Conservation (phyloP, 92 coral and sea anemone genomes). For the Epizoanthus ramosus region DNA sequence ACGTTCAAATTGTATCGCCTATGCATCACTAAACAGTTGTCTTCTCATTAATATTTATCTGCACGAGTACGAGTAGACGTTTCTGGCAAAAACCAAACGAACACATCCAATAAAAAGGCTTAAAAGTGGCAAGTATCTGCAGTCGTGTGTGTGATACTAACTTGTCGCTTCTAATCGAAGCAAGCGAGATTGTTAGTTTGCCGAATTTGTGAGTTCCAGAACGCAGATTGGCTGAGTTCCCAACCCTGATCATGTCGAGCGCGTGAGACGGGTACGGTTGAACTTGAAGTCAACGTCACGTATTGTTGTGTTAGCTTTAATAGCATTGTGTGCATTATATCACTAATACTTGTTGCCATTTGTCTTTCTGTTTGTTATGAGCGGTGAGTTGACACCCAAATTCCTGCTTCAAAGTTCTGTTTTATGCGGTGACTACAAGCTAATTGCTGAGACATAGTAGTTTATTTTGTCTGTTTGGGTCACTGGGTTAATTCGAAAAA, state of each 20-base stretch:
- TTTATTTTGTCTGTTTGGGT: not conserved
- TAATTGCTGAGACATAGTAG: not conserved
- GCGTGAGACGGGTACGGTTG: not conserved
- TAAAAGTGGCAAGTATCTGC: not conserved
- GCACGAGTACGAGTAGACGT: too few species aligned
- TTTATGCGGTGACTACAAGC: constrained; percentile 6
- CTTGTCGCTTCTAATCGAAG: not conserved
- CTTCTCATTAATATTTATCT: too few species aligned
- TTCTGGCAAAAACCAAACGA: not conserved
- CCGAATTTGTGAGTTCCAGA: not conserved
- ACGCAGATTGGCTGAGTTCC: constrained; percentile 4
- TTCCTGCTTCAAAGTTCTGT: not conserved
- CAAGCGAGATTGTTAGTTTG: not conserved
- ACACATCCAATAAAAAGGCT: not conserved
- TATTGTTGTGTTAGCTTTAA: not conserved
- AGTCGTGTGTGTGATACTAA: not conserved
- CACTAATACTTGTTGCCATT: not conserved
- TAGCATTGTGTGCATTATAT: not conserved
- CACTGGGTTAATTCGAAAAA: constrained; percentile 16
- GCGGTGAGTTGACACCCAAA: not conserved
- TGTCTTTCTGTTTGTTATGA: constrained; percentile 7
- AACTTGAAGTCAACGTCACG: not conserved
- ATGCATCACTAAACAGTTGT: too few species aligned
- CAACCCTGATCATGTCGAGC: not conserved
- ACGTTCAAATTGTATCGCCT: too few species aligned